Base-by-base conservation (phyloP, 2,888 invertebrate species). In the Alloplasta piceator region DNA sequence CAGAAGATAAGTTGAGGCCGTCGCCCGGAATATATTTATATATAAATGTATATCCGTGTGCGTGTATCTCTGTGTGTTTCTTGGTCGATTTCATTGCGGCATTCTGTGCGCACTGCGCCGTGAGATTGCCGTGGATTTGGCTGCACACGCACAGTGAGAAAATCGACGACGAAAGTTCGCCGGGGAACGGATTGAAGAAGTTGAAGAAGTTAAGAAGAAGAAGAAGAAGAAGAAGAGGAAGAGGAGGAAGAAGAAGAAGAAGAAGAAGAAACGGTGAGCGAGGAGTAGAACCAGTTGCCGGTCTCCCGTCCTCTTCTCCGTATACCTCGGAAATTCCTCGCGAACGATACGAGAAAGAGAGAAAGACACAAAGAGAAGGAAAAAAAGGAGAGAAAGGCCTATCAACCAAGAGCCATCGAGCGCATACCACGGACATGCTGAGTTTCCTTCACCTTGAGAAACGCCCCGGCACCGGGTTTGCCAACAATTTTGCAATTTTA, bases 351-450 rank as follows among this genome's bases (percentile, higher is more conserved):
- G 64, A 75, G 68, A 56, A 64, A 71, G 67, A 61, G 67, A 66
- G 67, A 74, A 76, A 26, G 26, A 26, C 26, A 26, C 3, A 26
- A 26, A 26, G 26, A 26, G 26, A 26, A 26, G 26, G 26, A 76
- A 38, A 41, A 26, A 26, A 43, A 9, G 10, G 61, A 55, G 36
- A 50, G 56, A 63, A 26, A 26, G 43, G 52, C 46, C 63, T 72
- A 55, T 72, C 66, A 71, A 67, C 26, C 72, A 50, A 64, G 56
- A 71, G 14, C 36, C 7, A 60, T 77, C 60, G 77, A 82, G 78
- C 83, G 85, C 87, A 88, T 89, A 85, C 89, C 87, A 82, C 56
- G 39, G 80, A 82, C 87, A 89, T 89, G 88, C 89, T 88, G 85
- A 82, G 85, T 87, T 83, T 74, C 55, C 85, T 87, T 88, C 83